phyloP scores from a whole-genome alignment of 2,113 vertebrate genomes.

The Phyllostomus hastatus region DNA sequence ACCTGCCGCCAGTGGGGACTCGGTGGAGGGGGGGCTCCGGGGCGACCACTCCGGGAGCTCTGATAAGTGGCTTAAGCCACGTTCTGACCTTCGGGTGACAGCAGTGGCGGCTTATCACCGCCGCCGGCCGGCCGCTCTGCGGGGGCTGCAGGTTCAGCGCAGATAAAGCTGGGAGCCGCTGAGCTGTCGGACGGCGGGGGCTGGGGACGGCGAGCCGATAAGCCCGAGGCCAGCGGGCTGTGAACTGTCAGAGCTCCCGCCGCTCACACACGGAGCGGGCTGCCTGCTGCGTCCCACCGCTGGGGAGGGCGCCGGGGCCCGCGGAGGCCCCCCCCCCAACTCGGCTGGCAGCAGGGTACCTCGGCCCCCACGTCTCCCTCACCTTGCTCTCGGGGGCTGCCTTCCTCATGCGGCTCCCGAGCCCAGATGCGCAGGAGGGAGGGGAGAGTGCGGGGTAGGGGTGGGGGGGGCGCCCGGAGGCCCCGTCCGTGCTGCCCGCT shows the following conservation, averaged over 20 bases:
- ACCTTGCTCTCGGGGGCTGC: background rate
- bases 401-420: background rate
- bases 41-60: constrained; percentile 43
- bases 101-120: constrained; percentile 64
- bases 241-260: constrained; percentile 35
- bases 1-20: too few relatives aligned
- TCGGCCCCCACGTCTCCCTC: too few relatives aligned
- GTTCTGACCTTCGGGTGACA: constrained; percentile 63
- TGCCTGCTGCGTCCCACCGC: background rate
- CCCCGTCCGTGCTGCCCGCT: accelerated
- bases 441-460: background rate
- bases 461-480: accelerated
- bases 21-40: background rate
- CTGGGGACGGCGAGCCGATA: constrained; percentile 57
- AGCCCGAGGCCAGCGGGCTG: constrained; percentile 47
- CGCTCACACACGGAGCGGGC: background rate
- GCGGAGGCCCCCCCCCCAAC: background rate
- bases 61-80: constrained; percentile 56
- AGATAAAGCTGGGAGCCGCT: constrained; percentile 68
- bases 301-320: background rate
- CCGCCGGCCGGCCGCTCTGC: background rate
- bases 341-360: accelerated
- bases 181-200: constrained; percentile 56
- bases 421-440: too few relatives aligned
- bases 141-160: constrained; percentile 57